phyloP scores from a whole-genome alignment of 2,113 vertebrate species.

The Hemiscyllium ocellatum region DNA sequence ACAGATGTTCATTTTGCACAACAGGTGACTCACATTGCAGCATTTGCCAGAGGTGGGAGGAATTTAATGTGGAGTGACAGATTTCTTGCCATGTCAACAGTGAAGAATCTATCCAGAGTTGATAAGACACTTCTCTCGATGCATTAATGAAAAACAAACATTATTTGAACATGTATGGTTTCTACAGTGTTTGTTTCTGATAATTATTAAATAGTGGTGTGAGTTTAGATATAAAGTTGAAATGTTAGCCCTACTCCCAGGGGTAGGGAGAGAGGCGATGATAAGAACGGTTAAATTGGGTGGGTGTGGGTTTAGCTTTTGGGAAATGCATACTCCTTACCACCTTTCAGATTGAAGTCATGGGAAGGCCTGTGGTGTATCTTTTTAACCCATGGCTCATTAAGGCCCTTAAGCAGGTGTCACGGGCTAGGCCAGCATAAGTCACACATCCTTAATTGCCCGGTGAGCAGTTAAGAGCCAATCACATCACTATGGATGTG shows the following conservation, averaged over 20 bases:
- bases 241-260: background rate
- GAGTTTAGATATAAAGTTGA: background rate
- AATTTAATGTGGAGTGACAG: background rate
- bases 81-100: background rate
- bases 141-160: background rate
- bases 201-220: background rate
- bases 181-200: background rate
- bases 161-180: background rate
- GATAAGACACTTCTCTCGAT: background rate
- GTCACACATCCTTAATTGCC: no score
- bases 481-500: no score
- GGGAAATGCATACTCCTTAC: no score
- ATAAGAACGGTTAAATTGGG: no score
- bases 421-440: no score
- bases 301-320: no score
- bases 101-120: background rate
- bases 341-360: no score
- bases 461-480: no score
- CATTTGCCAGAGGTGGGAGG: background rate
- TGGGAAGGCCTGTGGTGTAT: no score
- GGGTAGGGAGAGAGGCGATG: no score
- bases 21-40: constrained; percentile 48
- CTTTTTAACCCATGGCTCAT: no score
- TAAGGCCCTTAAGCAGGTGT: no score
- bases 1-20: constrained; percentile 59